Evolutionary conservation across 2,888 invertebrate species (phyloP).

Genomic region (Caenorhabditis virilis): DNA sequence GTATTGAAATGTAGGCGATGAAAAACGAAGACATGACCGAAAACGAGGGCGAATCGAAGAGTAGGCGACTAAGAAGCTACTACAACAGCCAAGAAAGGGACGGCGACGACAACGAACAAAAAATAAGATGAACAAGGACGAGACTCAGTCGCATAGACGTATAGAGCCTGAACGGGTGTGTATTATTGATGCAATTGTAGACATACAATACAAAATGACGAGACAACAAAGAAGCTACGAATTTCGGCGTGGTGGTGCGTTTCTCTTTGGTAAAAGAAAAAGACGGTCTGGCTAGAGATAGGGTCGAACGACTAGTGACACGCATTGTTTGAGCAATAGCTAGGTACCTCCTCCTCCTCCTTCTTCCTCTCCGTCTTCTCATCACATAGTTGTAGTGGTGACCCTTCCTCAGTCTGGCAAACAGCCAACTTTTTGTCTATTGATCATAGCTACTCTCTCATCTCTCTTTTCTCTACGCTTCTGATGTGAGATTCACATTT

Average conservation of each 20-base stretch:
- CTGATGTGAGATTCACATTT: background rate
- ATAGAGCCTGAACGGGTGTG: background rate
- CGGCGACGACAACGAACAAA: background rate
- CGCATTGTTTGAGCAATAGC: background rate
- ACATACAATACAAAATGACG: background rate
- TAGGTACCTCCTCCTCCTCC: background rate
- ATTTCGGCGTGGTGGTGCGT: background rate
- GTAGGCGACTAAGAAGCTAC: slow-evolving; percentile 1
- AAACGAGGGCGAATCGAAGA: slow-evolving; percentile 3
- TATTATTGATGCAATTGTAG: background rate
- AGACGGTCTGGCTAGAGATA: background rate
- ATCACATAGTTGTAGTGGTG: background rate
- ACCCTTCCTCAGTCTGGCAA: background rate
- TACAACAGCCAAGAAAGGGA: background rate
- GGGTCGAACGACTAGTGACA: background rate
- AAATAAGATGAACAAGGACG: background rate
- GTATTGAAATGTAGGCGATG: background rate
- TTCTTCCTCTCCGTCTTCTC: background rate
- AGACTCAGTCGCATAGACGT: background rate
- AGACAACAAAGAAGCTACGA: background rate
- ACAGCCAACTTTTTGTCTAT: background rate
- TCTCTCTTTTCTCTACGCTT: background rate
- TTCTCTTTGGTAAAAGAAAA: background rate
- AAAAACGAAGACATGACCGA: background rate
- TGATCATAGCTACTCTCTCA: background rate